A percentile compares a stretch with the other conserved stretches of the same genome.
Conservation (phyloP, 2,888 invertebrate species). For the Hypomecis punctinalis region DNA sequence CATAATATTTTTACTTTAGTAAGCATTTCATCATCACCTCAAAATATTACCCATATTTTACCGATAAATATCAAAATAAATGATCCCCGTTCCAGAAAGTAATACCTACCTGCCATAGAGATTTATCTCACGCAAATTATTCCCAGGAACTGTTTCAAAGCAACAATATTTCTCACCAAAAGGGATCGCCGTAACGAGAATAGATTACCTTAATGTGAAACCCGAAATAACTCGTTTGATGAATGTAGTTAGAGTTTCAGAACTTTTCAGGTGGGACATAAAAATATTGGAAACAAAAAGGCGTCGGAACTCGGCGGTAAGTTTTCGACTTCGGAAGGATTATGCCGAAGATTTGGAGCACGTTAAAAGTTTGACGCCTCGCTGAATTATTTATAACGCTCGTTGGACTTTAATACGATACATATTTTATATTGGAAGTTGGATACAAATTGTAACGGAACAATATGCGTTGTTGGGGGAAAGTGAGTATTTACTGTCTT, state of each 20-base stretch:
- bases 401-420: slow-evolving; percentile 30
- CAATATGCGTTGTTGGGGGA: background rate
- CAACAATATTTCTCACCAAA: slow-evolving; percentile 25
- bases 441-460: slow-evolving; percentile 10
- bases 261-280: slow-evolving; percentile 35
- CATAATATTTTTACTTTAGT: background rate
- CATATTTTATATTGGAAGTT: slow-evolving; percentile 31
- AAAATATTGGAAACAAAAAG: slow-evolving; percentile 42
- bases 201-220: slow-evolving; percentile 32
- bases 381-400: slow-evolving; percentile 45
- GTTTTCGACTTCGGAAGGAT: slow-evolving; percentile 43
- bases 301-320: slow-evolving; percentile 28
- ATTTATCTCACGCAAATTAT: slow-evolving; percentile 21
- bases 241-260: slow-evolving; percentile 35
- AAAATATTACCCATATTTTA: background rate
- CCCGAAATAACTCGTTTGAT: slow-evolving; percentile 35
- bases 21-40: background rate
- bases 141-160: slow-evolving; percentile 20
- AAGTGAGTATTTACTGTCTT: too few species aligned
- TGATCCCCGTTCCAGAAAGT: slow-evolving; percentile 5
- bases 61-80: slow-evolving; percentile 15
- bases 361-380: slow-evolving; percentile 38
- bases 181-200: slow-evolving; percentile 27
- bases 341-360: slow-evolving; percentile 35
- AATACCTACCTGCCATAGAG: background rate